phyloP scores from a whole-genome alignment of 2,113 vertebrate genomes.

The Toxostoma redivivum region DNA sequence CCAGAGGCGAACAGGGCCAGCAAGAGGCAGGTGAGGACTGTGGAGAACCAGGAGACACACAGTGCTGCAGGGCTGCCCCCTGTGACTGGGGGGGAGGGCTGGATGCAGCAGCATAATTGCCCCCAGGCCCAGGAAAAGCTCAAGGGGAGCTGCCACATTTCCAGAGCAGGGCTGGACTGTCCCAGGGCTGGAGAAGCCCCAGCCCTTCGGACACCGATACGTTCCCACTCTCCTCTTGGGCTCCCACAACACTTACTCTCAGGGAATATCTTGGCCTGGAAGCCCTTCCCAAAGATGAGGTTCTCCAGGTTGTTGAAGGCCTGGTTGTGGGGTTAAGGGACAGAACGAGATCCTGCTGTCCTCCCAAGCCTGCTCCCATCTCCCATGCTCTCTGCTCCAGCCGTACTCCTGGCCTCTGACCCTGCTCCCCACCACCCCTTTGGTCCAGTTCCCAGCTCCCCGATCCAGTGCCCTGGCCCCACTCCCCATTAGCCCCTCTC shows the following conservation, averaged over 20 bases:
- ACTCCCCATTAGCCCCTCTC: background rate
- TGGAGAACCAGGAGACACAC: background rate
- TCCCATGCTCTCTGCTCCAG: background rate
- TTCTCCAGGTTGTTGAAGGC: constrained; percentile 97
- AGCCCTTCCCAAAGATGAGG: constrained; percentile 93
- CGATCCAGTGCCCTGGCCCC: background rate
- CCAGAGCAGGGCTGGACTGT: background rate
- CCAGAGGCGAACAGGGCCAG: constrained; percentile 92
- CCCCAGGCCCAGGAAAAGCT: background rate
- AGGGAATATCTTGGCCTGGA: constrained; percentile 96
- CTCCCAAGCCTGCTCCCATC: background rate
- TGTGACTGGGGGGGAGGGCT: fast-evolving
- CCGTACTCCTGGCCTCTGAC: background rate
- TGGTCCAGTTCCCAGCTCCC: background rate
- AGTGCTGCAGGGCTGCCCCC: background rate
- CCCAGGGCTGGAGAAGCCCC: no score
- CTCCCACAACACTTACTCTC: constrained; percentile 76
- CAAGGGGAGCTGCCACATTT: background rate
- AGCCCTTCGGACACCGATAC: fast-evolving
- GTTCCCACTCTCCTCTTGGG: fast-evolving
- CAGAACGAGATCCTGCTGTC: background rate
- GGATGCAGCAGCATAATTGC: background rate
- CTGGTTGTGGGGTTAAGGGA: constrained; percentile 76
- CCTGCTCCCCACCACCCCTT: no score
- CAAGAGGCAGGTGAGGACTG: constrained; percentile 87